A percentile compares a stretch with the other conserved stretches of the same genome.
Conservation (phyloP, 2,888 invertebrate genomes). For the Euzophera pinguis region DNA sequence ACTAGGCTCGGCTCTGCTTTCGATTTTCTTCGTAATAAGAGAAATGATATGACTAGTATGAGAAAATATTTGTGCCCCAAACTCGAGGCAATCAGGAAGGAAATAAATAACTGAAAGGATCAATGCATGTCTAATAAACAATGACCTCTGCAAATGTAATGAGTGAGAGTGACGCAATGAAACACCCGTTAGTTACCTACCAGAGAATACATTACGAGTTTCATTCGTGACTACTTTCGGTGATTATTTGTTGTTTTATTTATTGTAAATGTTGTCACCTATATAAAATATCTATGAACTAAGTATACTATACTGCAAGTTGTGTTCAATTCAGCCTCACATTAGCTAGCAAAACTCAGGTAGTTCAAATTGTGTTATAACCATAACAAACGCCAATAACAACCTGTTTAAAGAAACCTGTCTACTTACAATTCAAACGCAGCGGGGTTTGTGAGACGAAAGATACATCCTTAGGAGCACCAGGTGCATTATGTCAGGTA, state of each 20-base stretch:
- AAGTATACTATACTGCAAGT: no score
- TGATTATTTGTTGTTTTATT: no score
- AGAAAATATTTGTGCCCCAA: no score
- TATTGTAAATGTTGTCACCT: no score
- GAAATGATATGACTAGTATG: no score
- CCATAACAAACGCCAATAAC: slow-evolving; percentile 17
- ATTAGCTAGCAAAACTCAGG: no score
- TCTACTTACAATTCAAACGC: slow-evolving; percentile 46
- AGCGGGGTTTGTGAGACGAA: slow-evolving; percentile 35
- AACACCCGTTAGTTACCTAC: background rate
- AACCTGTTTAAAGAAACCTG: slow-evolving; percentile 53
- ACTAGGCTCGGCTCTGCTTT: no score
- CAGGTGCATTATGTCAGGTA: slow-evolving; percentile 49
- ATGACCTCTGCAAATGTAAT: slow-evolving; percentile 10
- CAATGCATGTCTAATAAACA: background rate
- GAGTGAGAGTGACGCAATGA: background rate
- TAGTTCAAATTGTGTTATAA: background rate
- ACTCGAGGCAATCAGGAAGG: slow-evolving; percentile 14
- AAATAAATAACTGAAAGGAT: slow-evolving; percentile 10
- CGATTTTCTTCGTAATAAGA: no score
- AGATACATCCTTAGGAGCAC: slow-evolving; percentile 35
- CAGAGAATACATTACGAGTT: background rate
- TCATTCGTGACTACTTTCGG: no score
- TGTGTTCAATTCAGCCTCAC: no score
- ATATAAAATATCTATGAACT: no score